Evolutionary conservation across 2,888 invertebrate genomes (phyloP), one percentile per base, ranked within the genome.

Genomic region (Pterobdella sp.): DNA sequence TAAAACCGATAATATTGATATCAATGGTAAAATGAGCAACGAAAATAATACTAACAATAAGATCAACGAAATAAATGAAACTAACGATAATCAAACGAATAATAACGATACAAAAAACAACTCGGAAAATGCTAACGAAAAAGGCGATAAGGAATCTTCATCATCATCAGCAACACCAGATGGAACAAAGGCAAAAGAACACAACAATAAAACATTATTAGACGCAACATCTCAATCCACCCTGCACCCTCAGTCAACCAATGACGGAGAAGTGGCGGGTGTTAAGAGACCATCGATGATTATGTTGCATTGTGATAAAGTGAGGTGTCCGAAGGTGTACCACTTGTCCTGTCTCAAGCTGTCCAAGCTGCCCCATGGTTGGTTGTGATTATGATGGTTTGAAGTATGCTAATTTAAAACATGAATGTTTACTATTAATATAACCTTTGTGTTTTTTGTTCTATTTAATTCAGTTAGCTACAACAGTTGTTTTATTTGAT

Each of bases 301-400:
- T 85, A 1, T 87, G 65, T 78, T 87, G 29, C 81, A 86, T 79
- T 87, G 87, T 80, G 86, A 87, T 79, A 81, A 83, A 65, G 79
- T 81, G 70, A 80, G 80, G 14, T 87, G 87, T 78, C 83, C 86
- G 1, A 87, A 86, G 79, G 85, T 83, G 49, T 87, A 86, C 79
- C 87, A 87, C 79, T 80, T 86, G 1, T 79, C 82, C 73, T 87
- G 87, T 79, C 80, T 87, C 1, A 82, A 84, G 18, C 80, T 86
- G 31, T 80, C 82, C 32, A 83, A 82, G 75, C 81, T 84, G 60
- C 86, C 86, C 0, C 66, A 68, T 34, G 75, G 75, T 86, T 78
- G n/a, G n/a, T n/a, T n/a, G n/a, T n/a, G n/a, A n/a, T n/a, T n/a
- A n/a, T n/a, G n/a, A n/a, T n/a, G n/a, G n/a, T n/a, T n/a, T n/a